A percentile compares a stretch with the other conserved stretches of the same genome.
Conservation (phyloP, 2,888 invertebrate species). For the Petrolisthes manimaculis region DNA sequence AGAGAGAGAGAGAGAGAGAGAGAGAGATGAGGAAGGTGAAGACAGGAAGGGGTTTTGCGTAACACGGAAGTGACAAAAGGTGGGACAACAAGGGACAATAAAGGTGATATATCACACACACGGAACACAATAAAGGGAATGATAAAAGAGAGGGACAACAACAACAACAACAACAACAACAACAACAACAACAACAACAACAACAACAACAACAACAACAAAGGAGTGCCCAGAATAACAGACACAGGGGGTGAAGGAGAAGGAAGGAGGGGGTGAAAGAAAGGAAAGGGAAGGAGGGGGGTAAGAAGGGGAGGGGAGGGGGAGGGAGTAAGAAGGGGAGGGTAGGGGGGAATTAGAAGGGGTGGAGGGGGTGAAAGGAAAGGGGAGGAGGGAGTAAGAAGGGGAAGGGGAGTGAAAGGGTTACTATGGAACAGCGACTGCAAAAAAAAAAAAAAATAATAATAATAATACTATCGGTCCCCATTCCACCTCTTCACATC, state of each 20-base stretch:
- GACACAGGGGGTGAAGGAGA: background rate
- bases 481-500: no score
- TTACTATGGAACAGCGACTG: background rate
- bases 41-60: background rate
- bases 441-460: background rate
- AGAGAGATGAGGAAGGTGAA: background rate
- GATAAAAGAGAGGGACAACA: background rate
- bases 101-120: background rate
- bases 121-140: background rate
- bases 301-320: background rate
- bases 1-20: constrained; percentile 11
- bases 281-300: background rate
- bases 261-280: background rate
- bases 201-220: no score
- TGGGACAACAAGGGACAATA: background rate
- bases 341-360: background rate
- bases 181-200: no score
- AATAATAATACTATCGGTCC: no score
- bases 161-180: no score
- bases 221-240: no score
- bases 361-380: background rate
- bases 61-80: background rate
- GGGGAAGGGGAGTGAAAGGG: background rate
- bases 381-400: background rate
- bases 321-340: background rate